Evolutionary conservation across 2,113 vertebrate genomes (phyloP).

Genomic region (Salvelinus fontinalis): DNA sequence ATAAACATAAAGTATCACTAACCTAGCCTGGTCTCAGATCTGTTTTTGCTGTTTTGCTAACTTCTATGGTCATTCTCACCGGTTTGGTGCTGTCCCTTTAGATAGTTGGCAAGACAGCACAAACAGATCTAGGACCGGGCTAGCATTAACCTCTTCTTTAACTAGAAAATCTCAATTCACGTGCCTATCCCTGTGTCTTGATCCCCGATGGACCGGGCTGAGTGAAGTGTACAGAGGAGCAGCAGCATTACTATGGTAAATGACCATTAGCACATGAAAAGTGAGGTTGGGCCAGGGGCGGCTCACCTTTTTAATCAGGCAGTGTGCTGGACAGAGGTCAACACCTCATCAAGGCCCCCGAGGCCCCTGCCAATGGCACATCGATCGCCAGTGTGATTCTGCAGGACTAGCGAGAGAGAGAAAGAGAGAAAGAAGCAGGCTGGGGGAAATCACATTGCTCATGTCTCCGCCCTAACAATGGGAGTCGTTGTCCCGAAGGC

Average conservation of each 20-base stretch:
- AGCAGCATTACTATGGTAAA: background rate
- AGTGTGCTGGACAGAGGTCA: background rate
- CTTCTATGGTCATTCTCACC: no score
- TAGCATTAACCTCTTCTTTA: background rate
- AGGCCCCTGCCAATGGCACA: background rate
- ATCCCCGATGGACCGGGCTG: background rate
- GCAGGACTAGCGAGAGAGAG: background rate
- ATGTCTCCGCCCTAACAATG: no score
- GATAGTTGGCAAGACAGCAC: background rate
- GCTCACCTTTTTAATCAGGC: conserved; percentile 5
- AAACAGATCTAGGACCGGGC: no score
- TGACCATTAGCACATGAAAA: background rate
- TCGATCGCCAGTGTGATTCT: background rate
- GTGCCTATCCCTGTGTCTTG: conserved; percentile 1
- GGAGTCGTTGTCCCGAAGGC: no score
- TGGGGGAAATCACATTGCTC: background rate
- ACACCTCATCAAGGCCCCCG: background rate
- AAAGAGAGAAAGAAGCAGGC: background rate
- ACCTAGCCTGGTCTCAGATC: background rate
- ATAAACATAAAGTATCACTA: background rate
- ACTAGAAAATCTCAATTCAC: background rate
- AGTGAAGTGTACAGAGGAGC: background rate
- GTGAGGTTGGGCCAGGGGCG: background rate
- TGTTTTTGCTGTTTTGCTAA: no score
- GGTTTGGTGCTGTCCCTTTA: no score